Base-by-base conservation (phyloP, 2,888 invertebrate genomes). In the Eupeodes latifasciatus region DNA sequence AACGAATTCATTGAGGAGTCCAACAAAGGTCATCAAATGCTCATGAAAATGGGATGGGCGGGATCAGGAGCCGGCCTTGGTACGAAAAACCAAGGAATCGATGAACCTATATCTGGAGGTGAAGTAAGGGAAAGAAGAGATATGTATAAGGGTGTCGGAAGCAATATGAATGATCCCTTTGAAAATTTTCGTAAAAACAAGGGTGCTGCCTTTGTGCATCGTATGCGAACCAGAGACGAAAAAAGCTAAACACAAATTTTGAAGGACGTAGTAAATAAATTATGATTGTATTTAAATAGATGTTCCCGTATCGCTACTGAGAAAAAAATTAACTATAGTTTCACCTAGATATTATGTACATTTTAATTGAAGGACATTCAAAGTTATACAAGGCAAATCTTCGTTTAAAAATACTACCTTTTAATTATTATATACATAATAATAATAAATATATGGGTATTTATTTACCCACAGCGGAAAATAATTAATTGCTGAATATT, bases 31-130 rank as follows among this genome's bases (percentile, higher is more conserved):
- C 99, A 99, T 94, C 98, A 99, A 94, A 95, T 99, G 94, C 95
- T 99, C 86, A 97, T 97, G 94, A 98, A 98, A 94, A 99, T 99
- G 99, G 99, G 99, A 4, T 99, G 99, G 99, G 96, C 97, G 85
- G 96, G 97, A 72, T 91, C 93, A 10, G 99, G 99, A 55, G 96
- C 96, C 57, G 99, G 99, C 10, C 95, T 99, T 11, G 99, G 99
- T 19, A 97, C 97, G 0, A 96, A 98, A 83, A 99, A 98, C 89
- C 98, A 99, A 93, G 99, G 99, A 85, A 99, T 98, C 89, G 97
- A 98, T 85, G 97, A 98, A 90, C 99, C 99, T 0, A 98, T 99
- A 90, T 96, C 97, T 74, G 98, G 98, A 0, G 98, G 98, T 64
- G 96, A 97, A 90, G 97, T 96, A 27, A 95, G 99, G 11, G 99